A percentile compares a stretch with the other conserved stretches of the same genome.
Conservation (phyloP, 2,797 vertebrate genomes). For the Holocentrus rufus region DNA sequence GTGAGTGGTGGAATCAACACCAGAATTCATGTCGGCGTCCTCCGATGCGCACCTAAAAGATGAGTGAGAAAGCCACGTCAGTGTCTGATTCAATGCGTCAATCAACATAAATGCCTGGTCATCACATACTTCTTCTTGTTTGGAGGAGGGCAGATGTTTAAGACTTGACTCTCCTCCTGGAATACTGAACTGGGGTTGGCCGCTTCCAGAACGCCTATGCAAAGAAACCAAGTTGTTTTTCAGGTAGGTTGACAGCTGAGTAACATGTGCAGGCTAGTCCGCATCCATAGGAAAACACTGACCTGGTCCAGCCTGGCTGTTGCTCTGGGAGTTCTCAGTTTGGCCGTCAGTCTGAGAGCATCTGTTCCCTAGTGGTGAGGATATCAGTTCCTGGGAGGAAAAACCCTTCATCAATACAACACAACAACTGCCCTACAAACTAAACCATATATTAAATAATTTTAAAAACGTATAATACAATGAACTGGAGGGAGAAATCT, state of each 20-base stretch:
- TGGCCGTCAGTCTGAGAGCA: constrained; percentile 79
- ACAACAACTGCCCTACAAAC: neutral
- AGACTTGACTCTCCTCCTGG: constrained; percentile 77
- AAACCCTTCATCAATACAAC: neutral
- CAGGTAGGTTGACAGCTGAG: neutral
- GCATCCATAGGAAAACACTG: constrained; percentile 10
- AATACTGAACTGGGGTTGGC: constrained; percentile 50
- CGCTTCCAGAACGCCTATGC: constrained; percentile 50
- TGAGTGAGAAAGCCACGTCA: neutral
- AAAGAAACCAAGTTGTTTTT: constrained; percentile 4
- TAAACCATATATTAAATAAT: no score
- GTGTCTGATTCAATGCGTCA: neutral
- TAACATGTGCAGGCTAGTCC: neutral
- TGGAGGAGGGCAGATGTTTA: constrained; percentile 61
- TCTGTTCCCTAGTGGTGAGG: constrained; percentile 76
- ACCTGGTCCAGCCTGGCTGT: constrained; percentile 66
- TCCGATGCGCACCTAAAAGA: constrained; percentile 64
- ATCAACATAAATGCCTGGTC: neutral
- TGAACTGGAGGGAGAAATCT: no score
- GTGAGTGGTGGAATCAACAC: constrained; percentile 75
- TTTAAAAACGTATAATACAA: no score
- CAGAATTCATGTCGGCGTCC: constrained; percentile 69
- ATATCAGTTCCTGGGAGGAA: constrained; percentile 83
- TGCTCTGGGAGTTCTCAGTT: constrained; percentile 64
- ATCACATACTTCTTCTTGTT: constrained; percentile 70